phyloP scores from a whole-genome alignment of 2,797 vertebrate species.

The Amblyopsis hoosieri region DNA sequence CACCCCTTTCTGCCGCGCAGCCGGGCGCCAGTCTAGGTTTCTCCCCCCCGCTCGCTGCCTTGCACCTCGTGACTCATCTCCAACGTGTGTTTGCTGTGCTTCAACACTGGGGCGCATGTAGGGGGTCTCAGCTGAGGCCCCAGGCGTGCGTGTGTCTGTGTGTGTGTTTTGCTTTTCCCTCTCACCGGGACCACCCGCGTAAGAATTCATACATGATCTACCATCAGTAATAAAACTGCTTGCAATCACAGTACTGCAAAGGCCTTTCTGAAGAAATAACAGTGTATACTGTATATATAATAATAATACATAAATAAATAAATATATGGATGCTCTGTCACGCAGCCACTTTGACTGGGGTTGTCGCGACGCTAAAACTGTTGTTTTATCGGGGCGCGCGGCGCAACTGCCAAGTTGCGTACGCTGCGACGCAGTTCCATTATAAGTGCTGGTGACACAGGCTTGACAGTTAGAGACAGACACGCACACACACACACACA shows the following conservation, averaged over 20 bases:
- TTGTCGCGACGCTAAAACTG: constrained; percentile 2
- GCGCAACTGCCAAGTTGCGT: constrained; percentile 2
- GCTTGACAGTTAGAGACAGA: constrained; percentile 4
- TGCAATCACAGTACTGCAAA: background rate
- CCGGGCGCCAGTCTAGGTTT: background rate
- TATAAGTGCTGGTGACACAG: background rate
- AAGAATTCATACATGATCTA: background rate
- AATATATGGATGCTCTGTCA: constrained; percentile 5
- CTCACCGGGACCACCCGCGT: too few species aligned
- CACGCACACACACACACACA: background rate
- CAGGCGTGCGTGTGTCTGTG: too few species aligned
- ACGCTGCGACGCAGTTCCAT: background rate
- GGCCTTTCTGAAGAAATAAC: background rate
- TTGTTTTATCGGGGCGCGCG: constrained; percentile 25
- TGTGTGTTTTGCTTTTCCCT: too few species aligned
- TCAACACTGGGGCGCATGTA: too few species aligned
- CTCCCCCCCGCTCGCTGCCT: too few species aligned
- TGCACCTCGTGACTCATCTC: too few species aligned
- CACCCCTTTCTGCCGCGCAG: background rate
- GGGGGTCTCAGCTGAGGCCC: too few species aligned
- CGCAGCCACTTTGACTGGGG: constrained; percentile 1
- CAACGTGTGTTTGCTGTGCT: too few species aligned
- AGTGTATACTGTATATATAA: too few species aligned
- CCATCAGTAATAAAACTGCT: background rate
- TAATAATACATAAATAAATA: too few species aligned